Evolutionary conservation across 2,113 vertebrate genomes (phyloP).

Genomic region (Coturnix japonica): DNA sequence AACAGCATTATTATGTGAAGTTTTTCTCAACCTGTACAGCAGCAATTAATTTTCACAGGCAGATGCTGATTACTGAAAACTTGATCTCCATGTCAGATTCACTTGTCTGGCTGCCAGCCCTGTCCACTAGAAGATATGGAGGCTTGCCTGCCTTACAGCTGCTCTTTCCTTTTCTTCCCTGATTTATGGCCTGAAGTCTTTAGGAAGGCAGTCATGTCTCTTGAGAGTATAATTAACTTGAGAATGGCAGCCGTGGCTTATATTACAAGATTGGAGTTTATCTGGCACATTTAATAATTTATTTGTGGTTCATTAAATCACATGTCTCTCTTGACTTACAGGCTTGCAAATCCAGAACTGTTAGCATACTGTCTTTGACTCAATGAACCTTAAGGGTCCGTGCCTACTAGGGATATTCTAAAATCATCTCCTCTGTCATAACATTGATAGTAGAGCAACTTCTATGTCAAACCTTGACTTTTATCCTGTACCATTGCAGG

Average conservation of each 20-base stretch:
- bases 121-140: no score
- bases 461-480: accelerated
- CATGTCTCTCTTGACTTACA: not conserved
- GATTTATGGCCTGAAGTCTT: not conserved
- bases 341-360: not conserved
- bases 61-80: not conserved
- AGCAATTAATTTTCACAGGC: not conserved
- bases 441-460: not conserved
- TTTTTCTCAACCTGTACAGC: not conserved
- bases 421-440: not conserved
- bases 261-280: not conserved
- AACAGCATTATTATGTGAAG: not conserved
- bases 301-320: conserved; percentile 21
- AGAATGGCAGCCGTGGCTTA: not conserved
- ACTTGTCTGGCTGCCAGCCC: not conserved
- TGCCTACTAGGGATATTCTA: no score
- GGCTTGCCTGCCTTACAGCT: not conserved
- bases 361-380: not conserved
- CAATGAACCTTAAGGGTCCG: no score
- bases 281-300: conserved; percentile 5
- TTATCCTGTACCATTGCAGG: not conserved
- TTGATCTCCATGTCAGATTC: not conserved
- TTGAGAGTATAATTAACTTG: not conserved
- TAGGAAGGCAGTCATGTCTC: not conserved
- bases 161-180: not conserved